phyloP scores from a whole-genome alignment of 2,113 vertebrate genomes.

The Oreochromis aureus region DNA sequence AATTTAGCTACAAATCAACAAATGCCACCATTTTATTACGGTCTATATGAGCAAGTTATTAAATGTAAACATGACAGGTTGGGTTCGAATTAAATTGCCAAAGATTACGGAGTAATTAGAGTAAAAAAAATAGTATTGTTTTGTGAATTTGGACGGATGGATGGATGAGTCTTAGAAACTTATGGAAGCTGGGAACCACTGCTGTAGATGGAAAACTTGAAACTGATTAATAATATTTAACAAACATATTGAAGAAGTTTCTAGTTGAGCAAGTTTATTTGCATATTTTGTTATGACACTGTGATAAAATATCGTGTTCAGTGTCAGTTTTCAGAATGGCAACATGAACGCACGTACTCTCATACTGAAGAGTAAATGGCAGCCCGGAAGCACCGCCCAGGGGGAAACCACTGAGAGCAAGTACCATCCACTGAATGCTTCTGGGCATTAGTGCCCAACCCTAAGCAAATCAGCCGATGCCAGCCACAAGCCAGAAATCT shows the following conservation, averaged over 20 bases:
- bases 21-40: background rate
- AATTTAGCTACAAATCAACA: background rate
- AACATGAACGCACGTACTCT: background rate
- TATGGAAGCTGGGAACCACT: background rate
- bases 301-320: background rate
- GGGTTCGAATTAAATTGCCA: background rate
- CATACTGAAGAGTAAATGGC: background rate
- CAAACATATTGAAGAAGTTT: background rate
- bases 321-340: background rate
- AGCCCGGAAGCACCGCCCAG: background rate
- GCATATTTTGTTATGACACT: background rate
- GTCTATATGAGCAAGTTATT: background rate
- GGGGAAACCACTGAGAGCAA: slow-evolving; percentile 10
- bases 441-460: slow-evolving; percentile 31
- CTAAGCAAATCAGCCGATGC: slow-evolving; percentile 22
- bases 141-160: background rate
- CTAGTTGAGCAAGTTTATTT: background rate
- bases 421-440: slow-evolving; percentile 16
- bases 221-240: background rate
- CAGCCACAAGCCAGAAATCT: slow-evolving; percentile 8
- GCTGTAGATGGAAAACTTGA: background rate
- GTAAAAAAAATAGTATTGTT: background rate
- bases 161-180: background rate
- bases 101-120: background rate
- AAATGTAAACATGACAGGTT: background rate